phyloP scores from a whole-genome alignment of 2,113 vertebrate species.

The Sylvilagus bachmani region DNA sequence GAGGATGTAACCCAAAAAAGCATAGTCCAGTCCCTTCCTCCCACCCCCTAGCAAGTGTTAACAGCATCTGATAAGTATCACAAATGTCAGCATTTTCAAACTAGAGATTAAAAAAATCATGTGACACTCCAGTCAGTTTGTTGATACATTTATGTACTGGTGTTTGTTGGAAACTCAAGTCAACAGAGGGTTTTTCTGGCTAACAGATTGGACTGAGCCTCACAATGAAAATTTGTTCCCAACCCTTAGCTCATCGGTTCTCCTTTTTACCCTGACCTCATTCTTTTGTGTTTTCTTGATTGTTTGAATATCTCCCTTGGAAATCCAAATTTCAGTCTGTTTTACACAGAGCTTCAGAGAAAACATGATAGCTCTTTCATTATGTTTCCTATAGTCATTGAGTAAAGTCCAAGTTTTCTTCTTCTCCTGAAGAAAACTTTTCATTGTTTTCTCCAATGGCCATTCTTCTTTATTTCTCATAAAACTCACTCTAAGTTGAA shows the following conservation, averaged over 20 bases:
- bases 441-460: conserved; percentile 28
- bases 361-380: neutral
- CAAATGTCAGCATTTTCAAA: conserved; percentile 51
- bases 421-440: conserved; percentile 54
- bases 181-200: conserved; percentile 33
- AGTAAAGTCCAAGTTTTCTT: neutral
- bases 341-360: neutral
- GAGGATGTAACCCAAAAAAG: neutral
- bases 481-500: conserved; percentile 1
- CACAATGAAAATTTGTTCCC: conserved; percentile 4
- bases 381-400: conserved; percentile 39
- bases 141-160: neutral
- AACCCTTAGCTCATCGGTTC: conserved; percentile 9
- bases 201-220: conserved; percentile 8
- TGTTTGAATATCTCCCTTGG: neutral
- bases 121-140: neutral
- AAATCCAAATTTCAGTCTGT: conserved; percentile 42
- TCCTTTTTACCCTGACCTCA: conserved; percentile 29
- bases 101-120: conserved; percentile 11
- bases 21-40: neutral
- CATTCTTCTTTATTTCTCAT: conserved; percentile 35
- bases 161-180: conserved; percentile 5
- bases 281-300: conserved; percentile 37
- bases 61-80: conserved; percentile 28
- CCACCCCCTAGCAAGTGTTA: neutral